Percentiles rank a stretch among this genome's conserved stretches.
These are phyloP conservation scores for Blera fallax DNA, from an alignment of 2,888 invertebrate genomes.

Conservation along the genomic window DNA sequence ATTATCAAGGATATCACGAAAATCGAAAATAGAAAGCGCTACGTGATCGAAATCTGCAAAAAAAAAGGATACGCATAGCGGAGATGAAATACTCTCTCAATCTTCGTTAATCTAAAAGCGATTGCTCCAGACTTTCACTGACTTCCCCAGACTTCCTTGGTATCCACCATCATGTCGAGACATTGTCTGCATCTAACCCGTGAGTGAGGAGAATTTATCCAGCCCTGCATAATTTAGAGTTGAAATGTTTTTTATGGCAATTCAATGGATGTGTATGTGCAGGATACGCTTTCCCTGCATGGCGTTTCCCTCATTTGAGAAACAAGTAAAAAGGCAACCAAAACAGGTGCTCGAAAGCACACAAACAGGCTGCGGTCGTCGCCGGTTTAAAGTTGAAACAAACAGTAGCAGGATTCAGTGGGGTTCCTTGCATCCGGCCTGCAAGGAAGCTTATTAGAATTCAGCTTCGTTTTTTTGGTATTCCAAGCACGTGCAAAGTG, in stretches of 20 bases:
- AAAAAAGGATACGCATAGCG: not conserved
- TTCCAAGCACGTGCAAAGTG: slow-evolving; percentile 67
- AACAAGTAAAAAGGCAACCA: not conserved
- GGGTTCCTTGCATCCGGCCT: not conserved
- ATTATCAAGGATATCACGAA: slow-evolving; percentile 30
- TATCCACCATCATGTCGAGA: not conserved
- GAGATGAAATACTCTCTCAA: slow-evolving; percentile 1
- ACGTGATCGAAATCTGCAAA: slow-evolving; percentile 60
- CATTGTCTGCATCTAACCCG: slow-evolving; percentile 1
- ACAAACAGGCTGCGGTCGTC: slow-evolving; percentile 22
- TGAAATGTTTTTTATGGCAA: slow-evolving; percentile 23
- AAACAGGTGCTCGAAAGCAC: slow-evolving; percentile 45
- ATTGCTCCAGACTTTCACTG: slow-evolving; percentile 53
- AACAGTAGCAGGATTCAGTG: not conserved
- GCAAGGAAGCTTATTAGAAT: slow-evolving; percentile 21
- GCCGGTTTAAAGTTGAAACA: slow-evolving; percentile 30
- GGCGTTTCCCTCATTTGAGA: not conserved
- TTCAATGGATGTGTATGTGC: slow-evolving; percentile 13
- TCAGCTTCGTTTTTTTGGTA: slow-evolving; percentile 3
- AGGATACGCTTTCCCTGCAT: not conserved
- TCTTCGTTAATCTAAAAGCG: slow-evolving; percentile 50
- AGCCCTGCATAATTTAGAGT: slow-evolving; percentile 51
- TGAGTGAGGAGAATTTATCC: slow-evolving; percentile 14
- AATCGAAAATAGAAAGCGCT: slow-evolving; percentile 60
- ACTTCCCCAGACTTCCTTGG: slow-evolving; percentile 28